Base-by-base conservation (phyloP, 1,140 invertebrate genomes). In the Drosophila tani region DNA sequence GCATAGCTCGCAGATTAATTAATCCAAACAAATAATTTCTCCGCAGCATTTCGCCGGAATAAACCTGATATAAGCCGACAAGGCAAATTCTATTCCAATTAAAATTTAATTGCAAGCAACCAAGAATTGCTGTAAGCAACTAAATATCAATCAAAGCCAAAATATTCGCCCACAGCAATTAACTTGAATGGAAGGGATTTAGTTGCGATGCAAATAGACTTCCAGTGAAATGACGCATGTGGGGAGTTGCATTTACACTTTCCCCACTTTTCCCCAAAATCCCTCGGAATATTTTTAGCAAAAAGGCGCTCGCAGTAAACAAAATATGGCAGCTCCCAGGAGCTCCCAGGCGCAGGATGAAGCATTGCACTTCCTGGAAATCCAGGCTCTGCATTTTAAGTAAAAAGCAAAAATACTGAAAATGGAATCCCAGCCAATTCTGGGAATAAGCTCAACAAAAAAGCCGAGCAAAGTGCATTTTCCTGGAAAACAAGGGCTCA, bases 1-100 rank as follows among this genome's bases (percentile, higher is more conserved):
- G 35, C 32, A 6, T 35, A 32, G 29, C 8, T 9, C 29, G 29
- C 12, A 29, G 12, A 19, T 15, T 35, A 53, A 53, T 19, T 12
- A 53, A 53, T 19, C 51, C 21, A 27, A 50, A 27, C 24, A 50
- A 50, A n/a, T 50, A 50, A 8, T 32, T 32, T 32, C 8, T 32
- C 7, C 29, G 29, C 29, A 32, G 29, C 29, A 32, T 50, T 50
- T 27, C n/a, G n/a, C 24, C 24, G 15, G 24, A 27, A 50, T n/a
- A 15, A 9, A 50, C 8, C 15, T 5, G 5, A 35, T 53, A 53
- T 19, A 32, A 32, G 27, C 27, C 2, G 1, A 12, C 14, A 14
- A 35, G 19, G 11, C 6, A 6, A 35, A 35, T 35, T 19, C 6
- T 35, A 8, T 35, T 21, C 2, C 6, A 32, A 53, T 21, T 35